Percentiles rank a stretch among this genome's conserved stretches.
Conservation (phyloP, 2,797 vertebrate species). For the Malacoctenus gilli region DNA sequence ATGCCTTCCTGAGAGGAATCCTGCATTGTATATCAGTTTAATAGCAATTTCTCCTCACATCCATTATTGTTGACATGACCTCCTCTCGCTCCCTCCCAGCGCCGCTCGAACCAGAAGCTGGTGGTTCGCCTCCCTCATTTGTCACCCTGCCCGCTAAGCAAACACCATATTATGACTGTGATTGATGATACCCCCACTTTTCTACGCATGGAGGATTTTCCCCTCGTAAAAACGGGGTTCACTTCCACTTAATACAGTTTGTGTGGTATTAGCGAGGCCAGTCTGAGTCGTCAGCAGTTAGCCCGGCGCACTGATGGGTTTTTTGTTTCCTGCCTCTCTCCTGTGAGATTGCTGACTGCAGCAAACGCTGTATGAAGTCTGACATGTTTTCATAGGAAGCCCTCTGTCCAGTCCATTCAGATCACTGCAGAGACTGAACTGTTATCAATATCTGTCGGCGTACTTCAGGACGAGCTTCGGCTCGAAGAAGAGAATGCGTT, state of each 20-base stretch:
- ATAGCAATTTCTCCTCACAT: conserved; percentile 56
- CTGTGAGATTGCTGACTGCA: conserved; percentile 1
- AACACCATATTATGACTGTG: conserved; percentile 60
- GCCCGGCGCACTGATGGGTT: conserved; percentile 17
- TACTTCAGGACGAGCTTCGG: conserved; percentile 5
- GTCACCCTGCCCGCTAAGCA: conserved; percentile 48
- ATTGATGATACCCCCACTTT: conserved; percentile 60
- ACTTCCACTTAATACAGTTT: conserved; percentile 51
- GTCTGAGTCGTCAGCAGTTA: conserved; percentile 19
- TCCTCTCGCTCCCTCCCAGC: conserved; percentile 32
- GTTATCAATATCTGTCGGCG: neutral
- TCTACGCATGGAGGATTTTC: conserved; percentile 56
- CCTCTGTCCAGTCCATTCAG: conserved; percentile 7
- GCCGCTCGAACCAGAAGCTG: conserved; percentile 49
- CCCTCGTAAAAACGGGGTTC: conserved; percentile 53
- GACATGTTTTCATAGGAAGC: conserved; percentile 11
- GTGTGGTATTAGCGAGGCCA: conserved; percentile 43
- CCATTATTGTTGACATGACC: conserved; percentile 62
- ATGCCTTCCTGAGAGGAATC: conserved; percentile 33
- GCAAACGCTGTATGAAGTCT: conserved; percentile 1
- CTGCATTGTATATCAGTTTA: conserved; percentile 55
- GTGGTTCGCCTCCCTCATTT: conserved; percentile 62
- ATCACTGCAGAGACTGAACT: neutral
- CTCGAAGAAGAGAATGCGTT: neutral
- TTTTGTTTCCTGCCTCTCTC: conserved; percentile 11